phyloP scores from a whole-genome alignment of 2,113 vertebrate species.

The Penelope pileata region DNA sequence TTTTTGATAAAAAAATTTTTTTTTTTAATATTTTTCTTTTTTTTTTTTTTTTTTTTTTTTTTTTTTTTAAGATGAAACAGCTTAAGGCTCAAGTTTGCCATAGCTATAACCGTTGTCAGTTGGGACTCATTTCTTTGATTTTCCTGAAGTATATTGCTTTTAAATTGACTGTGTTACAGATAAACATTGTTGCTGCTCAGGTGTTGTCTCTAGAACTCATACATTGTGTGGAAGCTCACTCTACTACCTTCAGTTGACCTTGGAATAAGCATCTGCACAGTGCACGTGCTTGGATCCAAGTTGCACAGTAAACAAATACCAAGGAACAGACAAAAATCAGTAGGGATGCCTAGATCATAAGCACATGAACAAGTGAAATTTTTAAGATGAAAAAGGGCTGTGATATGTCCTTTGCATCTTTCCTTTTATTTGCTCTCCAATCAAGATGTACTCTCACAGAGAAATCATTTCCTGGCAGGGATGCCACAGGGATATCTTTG shows the following conservation, averaged over 20 bases:
- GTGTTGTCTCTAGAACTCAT: background rate
- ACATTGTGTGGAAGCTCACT: background rate
- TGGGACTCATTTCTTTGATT: background rate
- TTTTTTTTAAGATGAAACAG: background rate
- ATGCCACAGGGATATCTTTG: background rate
- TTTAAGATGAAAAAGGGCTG: background rate
- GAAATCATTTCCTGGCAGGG: background rate
- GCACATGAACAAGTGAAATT: background rate
- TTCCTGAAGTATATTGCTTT: background rate
- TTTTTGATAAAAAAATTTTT: no score
- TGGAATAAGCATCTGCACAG: background rate
- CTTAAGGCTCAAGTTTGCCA: background rate
- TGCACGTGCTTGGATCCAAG: background rate
- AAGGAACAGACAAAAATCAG: background rate
- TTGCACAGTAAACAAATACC: background rate
- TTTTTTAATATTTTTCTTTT: background rate
- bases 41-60: no score
- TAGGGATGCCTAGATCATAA: background rate
- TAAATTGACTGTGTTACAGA: background rate
- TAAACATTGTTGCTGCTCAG: background rate
- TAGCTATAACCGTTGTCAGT: background rate
- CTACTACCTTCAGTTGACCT: background rate
- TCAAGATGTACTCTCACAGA: background rate
- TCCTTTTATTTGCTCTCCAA: background rate
- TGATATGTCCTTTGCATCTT: background rate